Evolutionary conservation across 2,888 invertebrate genomes (phyloP).

Genomic region (Lasioglossum pauxillum): DNA sequence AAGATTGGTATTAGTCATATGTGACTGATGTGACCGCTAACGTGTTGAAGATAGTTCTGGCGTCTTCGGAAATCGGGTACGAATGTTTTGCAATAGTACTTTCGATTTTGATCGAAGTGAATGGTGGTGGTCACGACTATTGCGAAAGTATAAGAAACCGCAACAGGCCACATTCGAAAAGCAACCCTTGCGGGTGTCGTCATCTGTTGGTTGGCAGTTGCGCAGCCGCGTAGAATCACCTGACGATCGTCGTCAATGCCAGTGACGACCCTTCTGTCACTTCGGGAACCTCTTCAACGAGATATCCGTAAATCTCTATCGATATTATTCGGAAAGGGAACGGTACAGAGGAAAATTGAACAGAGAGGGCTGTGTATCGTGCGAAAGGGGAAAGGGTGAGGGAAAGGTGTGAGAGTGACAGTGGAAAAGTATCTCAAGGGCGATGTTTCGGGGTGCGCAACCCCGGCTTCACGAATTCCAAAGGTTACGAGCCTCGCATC

Average conservation of each 20-base stretch:
- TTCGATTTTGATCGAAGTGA: neutral
- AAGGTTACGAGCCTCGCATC: constrained; percentile 28
- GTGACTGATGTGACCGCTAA: too few species aligned
- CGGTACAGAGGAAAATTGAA: too few species aligned
- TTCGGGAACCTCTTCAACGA: constrained; percentile 22
- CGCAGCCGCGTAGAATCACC: neutral
- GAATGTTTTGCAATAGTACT: too few species aligned
- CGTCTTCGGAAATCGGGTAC: too few species aligned
- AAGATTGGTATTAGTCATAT: too few species aligned
- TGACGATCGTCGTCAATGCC: constrained; percentile 37
- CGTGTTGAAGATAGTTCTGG: too few species aligned
- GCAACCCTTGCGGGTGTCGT: constrained; percentile 39
- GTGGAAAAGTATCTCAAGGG: constrained; percentile 2
- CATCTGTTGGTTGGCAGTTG: constrained; percentile 37
- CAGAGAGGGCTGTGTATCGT: neutral
- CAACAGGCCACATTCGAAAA: neutral
- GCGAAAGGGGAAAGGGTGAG: too few species aligned
- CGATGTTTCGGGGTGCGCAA: constrained; percentile 28
- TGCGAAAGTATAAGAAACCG: neutral
- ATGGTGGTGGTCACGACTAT: neutral
- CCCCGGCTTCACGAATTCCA: constrained; percentile 1
- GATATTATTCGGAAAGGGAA: neutral
- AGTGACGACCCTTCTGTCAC: constrained; percentile 49
- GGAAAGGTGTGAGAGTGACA: constrained; percentile 8
- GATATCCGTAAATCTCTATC: neutral